phyloP scores from a whole-genome alignment of 2,888 invertebrate species.

The Drymonia ruficornis region DNA sequence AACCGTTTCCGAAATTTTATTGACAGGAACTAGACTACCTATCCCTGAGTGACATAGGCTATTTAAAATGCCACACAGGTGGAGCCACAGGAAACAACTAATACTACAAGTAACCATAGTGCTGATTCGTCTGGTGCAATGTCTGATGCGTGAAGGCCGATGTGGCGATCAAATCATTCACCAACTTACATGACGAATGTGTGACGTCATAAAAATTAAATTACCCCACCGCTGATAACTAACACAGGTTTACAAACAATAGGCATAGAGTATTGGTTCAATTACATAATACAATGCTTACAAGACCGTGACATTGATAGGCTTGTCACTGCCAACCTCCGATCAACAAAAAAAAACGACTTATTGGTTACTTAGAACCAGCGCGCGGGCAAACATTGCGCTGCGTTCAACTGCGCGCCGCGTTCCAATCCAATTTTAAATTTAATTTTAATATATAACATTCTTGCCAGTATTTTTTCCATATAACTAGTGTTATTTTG shows the following conservation, averaged over 20 bases:
- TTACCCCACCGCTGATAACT: not conserved
- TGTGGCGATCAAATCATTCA: not conserved
- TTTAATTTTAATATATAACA: not conserved
- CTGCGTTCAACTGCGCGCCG: slow-evolving; percentile 11
- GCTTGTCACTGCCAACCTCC: slow-evolving; percentile 7
- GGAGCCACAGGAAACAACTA: no score
- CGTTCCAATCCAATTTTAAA: slow-evolving; percentile 7
- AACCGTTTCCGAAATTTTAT: no score
- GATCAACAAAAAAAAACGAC: slow-evolving; percentile 14
- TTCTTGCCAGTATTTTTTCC: not conserved
- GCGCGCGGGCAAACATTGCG: slow-evolving; percentile 31
- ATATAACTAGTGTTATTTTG: not conserved
- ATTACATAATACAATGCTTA: slow-evolving; percentile 10
- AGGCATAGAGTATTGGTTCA: slow-evolving; percentile 5
- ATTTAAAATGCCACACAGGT: no score
- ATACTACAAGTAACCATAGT: no score
- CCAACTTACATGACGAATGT: not conserved
- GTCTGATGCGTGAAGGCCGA: not conserved
- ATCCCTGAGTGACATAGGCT: no score
- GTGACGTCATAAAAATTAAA: not conserved
- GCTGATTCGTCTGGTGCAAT: no score
- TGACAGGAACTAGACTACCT: no score
- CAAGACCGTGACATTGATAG: slow-evolving; percentile 22
- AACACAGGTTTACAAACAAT: slow-evolving; percentile 20
- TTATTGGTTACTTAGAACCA: slow-evolving; percentile 5